Conservation (phyloP, 2,797 vertebrate genomes). For the Gallinago nigripennis region DNA sequence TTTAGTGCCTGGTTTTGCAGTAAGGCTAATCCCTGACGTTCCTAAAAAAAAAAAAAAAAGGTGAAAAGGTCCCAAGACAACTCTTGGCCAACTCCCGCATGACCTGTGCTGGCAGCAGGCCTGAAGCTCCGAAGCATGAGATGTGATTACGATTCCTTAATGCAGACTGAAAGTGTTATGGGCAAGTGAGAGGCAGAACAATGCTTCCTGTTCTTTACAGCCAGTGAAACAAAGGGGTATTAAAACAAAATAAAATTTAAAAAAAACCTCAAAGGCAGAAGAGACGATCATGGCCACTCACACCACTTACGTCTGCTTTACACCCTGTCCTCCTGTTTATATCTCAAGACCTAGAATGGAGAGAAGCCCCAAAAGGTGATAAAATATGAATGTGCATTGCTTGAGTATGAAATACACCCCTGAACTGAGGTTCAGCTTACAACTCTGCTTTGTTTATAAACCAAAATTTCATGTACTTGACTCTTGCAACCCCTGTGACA, state of each 20-base stretch:
- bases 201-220: neutral
- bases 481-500: neutral
- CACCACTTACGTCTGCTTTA: accelerated
- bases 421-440: neutral
- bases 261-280: neutral
- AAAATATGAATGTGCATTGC: neutral
- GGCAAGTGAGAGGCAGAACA: constrained; percentile 1
- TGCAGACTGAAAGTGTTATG: neutral
- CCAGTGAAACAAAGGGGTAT: neutral
- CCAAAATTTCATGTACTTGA: neutral
- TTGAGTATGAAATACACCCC: neutral
- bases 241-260: neutral
- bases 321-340: neutral
- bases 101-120: neutral
- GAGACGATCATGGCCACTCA: neutral
- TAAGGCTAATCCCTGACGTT: neutral
- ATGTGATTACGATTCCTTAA: constrained; percentile 40
- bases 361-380: neutral
- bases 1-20: neutral
- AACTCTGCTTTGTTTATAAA: neutral
- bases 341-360: neutral
- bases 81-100: neutral
- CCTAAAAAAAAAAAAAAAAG: neutral
- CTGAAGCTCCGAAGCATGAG: constrained; percentile 27
- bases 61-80: neutral